Conservation (phyloP, 1,140 invertebrate species). For the Lasioglossum baleicum region DNA sequence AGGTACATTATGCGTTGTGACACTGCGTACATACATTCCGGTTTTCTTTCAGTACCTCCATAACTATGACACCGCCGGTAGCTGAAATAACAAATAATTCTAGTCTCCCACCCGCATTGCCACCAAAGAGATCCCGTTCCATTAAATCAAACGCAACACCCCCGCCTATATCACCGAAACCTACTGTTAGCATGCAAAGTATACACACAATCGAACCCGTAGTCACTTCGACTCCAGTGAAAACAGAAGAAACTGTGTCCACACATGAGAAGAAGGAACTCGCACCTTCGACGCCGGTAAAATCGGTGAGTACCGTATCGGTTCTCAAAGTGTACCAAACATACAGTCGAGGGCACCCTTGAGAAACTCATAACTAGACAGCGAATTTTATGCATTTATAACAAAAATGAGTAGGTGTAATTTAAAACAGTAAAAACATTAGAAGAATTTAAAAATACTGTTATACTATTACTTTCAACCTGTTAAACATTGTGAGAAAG, state of each 20-base stretch:
- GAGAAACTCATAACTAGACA: too few relatives aligned
- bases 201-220: conserved; percentile 71
- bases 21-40: not conserved
- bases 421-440: too few relatives aligned
- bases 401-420: too few relatives aligned
- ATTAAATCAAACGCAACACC: conserved; percentile 77
- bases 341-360: too few relatives aligned
- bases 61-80: conserved; percentile 73
- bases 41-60: conserved; percentile 65
- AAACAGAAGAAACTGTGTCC: conserved; percentile 61
- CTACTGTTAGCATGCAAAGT: conserved; percentile 69
- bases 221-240: conserved; percentile 74
- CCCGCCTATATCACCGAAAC: conserved; percentile 76
- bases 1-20: not conserved
- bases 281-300: conserved; percentile 62
- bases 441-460: too few relatives aligned
- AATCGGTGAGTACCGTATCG: conserved; percentile 49
- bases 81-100: conserved; percentile 72
- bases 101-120: conserved; percentile 86
- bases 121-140: conserved; percentile 85
- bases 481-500: too few relatives aligned
- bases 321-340: not conserved
- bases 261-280: conserved; percentile 69
- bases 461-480: too few relatives aligned
- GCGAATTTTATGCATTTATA: too few relatives aligned